These are phyloP conservation scores for Periophthalmodon schlosseri DNA, from an alignment of 2,113 vertebrate species.

Conservation along the genomic window DNA sequence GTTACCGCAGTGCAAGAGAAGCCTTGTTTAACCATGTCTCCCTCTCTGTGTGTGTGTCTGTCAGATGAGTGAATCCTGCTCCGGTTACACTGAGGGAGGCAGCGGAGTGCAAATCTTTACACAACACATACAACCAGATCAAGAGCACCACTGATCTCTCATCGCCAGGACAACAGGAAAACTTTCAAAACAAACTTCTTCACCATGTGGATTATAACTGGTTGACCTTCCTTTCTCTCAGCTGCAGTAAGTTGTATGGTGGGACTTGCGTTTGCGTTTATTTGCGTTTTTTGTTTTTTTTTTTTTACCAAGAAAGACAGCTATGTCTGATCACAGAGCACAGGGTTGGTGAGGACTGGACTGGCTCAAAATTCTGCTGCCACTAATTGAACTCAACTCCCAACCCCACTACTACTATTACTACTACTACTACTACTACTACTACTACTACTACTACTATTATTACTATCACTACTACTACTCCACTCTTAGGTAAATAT, in stretches of 20 bases:
- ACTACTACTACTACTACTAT: slow-evolving; percentile 64
- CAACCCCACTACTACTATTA: slow-evolving; percentile 55
- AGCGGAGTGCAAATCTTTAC: slow-evolving; percentile 51
- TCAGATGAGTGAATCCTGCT: slow-evolving; percentile 63
- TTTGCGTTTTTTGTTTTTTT: too few species aligned
- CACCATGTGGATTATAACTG: slow-evolving; percentile 29
- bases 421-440: slow-evolving; percentile 56
- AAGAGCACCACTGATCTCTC: slow-evolving; percentile 22
- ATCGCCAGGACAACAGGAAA: slow-evolving; percentile 19
- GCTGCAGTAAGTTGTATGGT: slow-evolving; percentile 33
- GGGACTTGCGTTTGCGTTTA: slow-evolving; percentile 36
- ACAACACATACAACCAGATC: slow-evolving; percentile 37
- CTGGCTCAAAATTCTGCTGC: slow-evolving; percentile 52
- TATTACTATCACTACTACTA: slow-evolving; percentile 48
- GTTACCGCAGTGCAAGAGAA: neutral
- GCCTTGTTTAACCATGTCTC: neutral
- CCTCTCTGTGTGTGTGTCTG: slow-evolving; percentile 27
- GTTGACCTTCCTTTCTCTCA: slow-evolving; percentile 16
- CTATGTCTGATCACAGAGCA: slow-evolving; percentile 24
- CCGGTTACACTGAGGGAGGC: slow-evolving; percentile 54
- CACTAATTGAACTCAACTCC: slow-evolving; percentile 40
- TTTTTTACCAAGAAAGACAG: neutral
- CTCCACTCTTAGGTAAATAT: slow-evolving; percentile 21
- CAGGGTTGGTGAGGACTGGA: slow-evolving; percentile 38
- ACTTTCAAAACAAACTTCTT: slow-evolving; percentile 9